These are phyloP conservation scores for Netelia virgata DNA, from an alignment of 2,888 invertebrate genomes.

Conservation along the genomic window DNA sequence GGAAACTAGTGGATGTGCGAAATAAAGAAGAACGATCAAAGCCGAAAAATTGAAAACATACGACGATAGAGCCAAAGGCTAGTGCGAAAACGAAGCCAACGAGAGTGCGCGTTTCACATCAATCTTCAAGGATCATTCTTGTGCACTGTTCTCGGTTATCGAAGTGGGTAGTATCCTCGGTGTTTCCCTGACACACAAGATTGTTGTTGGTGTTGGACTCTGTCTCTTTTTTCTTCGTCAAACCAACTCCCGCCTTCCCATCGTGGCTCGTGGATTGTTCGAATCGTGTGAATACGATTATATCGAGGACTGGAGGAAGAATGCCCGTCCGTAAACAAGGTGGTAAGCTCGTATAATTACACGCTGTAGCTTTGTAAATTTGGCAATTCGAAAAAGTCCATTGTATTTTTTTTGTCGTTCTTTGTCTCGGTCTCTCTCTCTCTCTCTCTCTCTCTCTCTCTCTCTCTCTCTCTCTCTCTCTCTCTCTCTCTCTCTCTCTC, in stretches of 20 bases:
- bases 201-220: conserved; percentile 66
- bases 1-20: not conserved
- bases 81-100: conserved; percentile 49
- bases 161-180: conserved; percentile 9
- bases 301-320: conserved; percentile 75
- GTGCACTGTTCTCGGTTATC: conserved; percentile 36
- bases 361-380: conserved; percentile 57
- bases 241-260: conserved; percentile 57
- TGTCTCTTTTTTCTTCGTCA: conserved; percentile 46
- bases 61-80: not conserved
- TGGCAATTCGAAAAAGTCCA: conserved; percentile 14
- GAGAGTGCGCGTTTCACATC: conserved; percentile 69
- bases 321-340: conserved; percentile 93
- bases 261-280: conserved; percentile 40
- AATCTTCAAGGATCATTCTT: conserved; percentile 47
- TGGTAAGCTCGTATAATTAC: conserved; percentile 84
- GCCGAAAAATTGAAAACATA: not conserved
- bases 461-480: not conserved
- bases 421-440: not conserved
- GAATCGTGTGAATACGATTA: conserved; percentile 45
- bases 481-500: not conserved
- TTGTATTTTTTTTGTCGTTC: conserved; percentile 34
- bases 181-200: conserved; percentile 25
- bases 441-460: too few species aligned
- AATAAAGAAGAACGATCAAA: not conserved